These are phyloP conservation scores for Pygoscelis adeliae DNA, from an alignment of 2,113 vertebrate genomes.

Conservation along the genomic window DNA sequence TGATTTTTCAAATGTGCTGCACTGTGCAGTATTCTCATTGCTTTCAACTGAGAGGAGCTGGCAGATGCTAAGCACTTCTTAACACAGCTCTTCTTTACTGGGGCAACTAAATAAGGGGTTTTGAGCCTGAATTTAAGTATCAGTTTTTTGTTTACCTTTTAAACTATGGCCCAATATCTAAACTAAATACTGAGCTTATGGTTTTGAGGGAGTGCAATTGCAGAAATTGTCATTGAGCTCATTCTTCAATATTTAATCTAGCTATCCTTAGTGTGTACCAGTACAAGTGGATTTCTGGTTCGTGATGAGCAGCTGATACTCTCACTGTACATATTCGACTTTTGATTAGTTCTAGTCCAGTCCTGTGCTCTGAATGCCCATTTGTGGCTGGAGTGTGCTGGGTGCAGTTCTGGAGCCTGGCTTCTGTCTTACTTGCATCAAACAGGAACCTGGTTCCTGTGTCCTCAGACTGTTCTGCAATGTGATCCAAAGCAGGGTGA, in stretches of 20 bases:
- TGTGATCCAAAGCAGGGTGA: background rate
- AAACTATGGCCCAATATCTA: background rate
- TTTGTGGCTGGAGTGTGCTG: background rate
- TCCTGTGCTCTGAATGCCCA: background rate
- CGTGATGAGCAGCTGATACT: background rate
- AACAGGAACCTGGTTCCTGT: fast-evolving
- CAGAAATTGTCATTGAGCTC: background rate
- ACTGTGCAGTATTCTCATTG: background rate
- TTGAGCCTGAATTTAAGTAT: background rate
- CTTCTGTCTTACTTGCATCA: background rate
- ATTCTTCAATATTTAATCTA: background rate
- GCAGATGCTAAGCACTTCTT: background rate
- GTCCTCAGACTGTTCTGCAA: background rate
- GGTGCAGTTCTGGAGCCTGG: background rate
- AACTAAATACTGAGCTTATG: background rate
- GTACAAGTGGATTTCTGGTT: background rate
- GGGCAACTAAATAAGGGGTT: background rate
- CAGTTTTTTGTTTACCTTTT: background rate
- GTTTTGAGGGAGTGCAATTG: background rate
- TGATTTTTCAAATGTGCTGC: background rate
- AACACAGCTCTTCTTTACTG: background rate
- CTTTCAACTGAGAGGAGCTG: background rate
- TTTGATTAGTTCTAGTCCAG: background rate
- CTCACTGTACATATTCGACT: background rate
- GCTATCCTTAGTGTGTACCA: background rate